Percentiles rank a stretch among this genome's conserved stretches.
phyloP scores from a whole-genome alignment of 2,888 invertebrate species.

The Ganaspis brasiliensis region DNA sequence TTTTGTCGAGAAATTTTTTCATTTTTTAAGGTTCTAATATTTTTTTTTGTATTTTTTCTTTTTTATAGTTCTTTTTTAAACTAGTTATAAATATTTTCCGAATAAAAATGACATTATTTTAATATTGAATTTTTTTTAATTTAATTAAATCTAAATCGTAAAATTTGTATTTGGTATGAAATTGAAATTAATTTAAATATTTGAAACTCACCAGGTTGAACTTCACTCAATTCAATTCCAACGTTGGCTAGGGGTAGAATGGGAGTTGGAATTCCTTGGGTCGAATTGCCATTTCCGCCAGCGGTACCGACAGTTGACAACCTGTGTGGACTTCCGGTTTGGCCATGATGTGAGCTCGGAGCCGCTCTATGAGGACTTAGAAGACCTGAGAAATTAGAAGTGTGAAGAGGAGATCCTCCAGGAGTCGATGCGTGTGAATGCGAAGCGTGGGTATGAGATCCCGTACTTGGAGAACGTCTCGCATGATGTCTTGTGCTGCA shows the following conservation, averaged over 20 bases:
- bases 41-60: too few relatives aligned
- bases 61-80: too few relatives aligned
- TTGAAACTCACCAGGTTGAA: slow-evolving; percentile 72
- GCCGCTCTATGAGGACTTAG: slow-evolving; percentile 74
- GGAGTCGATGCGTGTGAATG: slow-evolving; percentile 75
- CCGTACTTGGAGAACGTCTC: slow-evolving; percentile 75
- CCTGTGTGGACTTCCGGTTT: slow-evolving; percentile 70
- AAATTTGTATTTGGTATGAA: background rate
- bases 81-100: too few relatives aligned
- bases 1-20: too few relatives aligned
- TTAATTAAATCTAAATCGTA: background rate
- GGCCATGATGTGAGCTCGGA: slow-evolving; percentile 72
- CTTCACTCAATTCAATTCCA: slow-evolving; percentile 75
- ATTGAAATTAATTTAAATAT: background rate
- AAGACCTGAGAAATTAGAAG: slow-evolving; percentile 72
- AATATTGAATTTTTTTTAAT: too few relatives aligned
- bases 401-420: slow-evolving; percentile 74
- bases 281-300: slow-evolving; percentile 71
- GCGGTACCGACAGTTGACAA: slow-evolving; percentile 65
- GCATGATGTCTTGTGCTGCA: slow-evolving; percentile 75
- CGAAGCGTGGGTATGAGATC: slow-evolving; percentile 73
- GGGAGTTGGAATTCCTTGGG: slow-evolving; percentile 63
- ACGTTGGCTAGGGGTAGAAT: slow-evolving; percentile 69
- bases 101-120: too few relatives aligned
- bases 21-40: too few relatives aligned